Evolutionary conservation across 2,888 invertebrate genomes (phyloP).

Genomic region (Drosophila phalerata): DNA sequence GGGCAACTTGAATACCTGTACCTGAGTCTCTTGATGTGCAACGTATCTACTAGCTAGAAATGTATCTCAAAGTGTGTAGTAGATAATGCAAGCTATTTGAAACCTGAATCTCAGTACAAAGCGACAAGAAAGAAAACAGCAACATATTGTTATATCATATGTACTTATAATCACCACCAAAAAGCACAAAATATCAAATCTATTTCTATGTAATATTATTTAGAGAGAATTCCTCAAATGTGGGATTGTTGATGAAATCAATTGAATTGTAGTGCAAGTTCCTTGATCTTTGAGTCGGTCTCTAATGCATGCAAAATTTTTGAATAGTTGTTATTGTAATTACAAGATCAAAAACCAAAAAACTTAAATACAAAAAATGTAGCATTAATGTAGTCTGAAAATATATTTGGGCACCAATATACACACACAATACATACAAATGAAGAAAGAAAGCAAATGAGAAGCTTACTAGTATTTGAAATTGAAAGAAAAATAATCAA

Average conservation of each 20-base stretch:
- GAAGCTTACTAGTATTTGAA: constrained; percentile 7
- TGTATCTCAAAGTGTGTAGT: constrained; percentile 47
- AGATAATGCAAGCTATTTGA: constrained; percentile 55
- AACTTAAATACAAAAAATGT: constrained; percentile 4
- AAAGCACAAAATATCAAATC: constrained; percentile 1
- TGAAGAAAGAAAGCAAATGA: constrained; percentile 3
- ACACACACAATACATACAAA: constrained; percentile 52
- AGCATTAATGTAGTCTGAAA: constrained; percentile 71
- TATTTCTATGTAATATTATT: constrained; percentile 31
- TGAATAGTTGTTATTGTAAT: constrained; percentile 66
- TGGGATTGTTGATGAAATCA: constrained; percentile 12
- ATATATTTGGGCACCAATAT: constrained; percentile 80
- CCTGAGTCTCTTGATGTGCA: constrained; percentile 75
- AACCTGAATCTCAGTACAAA: constrained; percentile 79
- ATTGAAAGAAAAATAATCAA: constrained; percentile 29
- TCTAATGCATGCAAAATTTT: constrained; percentile 38
- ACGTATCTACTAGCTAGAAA: constrained; percentile 31
- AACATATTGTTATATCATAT: constrained; percentile 46
- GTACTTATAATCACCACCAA: constrained; percentile 12
- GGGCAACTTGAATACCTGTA: constrained; percentile 57
- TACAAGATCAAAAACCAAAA: constrained; percentile 16
- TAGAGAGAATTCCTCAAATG: neutral
- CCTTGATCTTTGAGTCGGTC: constrained; percentile 50
- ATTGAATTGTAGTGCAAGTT: constrained; percentile 68
- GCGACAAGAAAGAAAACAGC: constrained; percentile 10